phyloP scores from a whole-genome alignment of 2,113 vertebrate genomes.

The Origma solitaria region DNA sequence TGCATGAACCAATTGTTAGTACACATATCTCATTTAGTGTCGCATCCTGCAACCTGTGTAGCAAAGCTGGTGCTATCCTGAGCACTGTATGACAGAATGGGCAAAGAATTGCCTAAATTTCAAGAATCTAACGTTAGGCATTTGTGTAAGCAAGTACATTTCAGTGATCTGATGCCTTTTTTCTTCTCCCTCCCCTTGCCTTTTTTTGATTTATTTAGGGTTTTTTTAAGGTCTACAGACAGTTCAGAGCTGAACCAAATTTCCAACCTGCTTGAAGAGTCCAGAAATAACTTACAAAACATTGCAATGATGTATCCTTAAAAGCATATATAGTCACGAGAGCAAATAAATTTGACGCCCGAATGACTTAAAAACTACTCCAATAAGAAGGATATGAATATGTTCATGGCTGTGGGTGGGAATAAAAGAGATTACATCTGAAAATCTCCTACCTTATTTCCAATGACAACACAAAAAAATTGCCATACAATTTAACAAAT shows the following conservation, averaged over 20 bases:
- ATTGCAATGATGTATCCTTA: neutral
- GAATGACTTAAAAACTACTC: neutral
- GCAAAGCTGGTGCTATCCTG: neutral
- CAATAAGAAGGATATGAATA: neutral
- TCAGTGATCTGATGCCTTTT: neutral
- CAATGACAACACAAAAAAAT: neutral
- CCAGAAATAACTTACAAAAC: neutral
- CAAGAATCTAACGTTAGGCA: neutral
- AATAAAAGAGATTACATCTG: neutral
- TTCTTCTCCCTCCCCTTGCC: rapidly evolving
- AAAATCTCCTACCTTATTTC: neutral
- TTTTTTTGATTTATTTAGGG: neutral
- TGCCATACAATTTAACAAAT: neutral
- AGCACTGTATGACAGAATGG: neutral
- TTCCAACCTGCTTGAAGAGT: neutral
- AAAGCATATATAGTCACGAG: neutral
- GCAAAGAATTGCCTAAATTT: neutral
- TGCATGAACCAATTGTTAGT: neutral
- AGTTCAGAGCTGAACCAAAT: neutral
- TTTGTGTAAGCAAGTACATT: neutral
- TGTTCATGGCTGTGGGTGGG: neutral
- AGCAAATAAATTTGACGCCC: neutral
- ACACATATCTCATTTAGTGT: neutral
- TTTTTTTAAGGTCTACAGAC: neutral
- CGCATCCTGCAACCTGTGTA: neutral